Conservation (phyloP, 2,888 invertebrate species). For the Tryphoninae sp. region DNA sequence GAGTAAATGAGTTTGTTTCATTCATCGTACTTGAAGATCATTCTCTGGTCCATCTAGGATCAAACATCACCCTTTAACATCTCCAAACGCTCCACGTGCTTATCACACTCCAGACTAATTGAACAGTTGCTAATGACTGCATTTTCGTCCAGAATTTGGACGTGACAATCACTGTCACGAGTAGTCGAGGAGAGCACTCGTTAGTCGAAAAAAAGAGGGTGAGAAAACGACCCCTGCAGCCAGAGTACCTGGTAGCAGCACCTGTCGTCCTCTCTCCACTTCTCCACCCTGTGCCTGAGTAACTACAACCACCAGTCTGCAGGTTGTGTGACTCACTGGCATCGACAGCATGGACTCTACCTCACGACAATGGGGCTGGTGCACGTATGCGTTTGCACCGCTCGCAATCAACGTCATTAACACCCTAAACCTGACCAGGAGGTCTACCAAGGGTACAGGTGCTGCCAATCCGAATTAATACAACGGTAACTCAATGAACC, state of each 20-base stretch:
- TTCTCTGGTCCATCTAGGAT: too few species aligned
- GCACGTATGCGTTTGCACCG: conserved; percentile 21
- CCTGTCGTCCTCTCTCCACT: conserved; percentile 26
- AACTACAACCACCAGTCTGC: conserved; percentile 69
- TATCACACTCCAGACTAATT: too few species aligned
- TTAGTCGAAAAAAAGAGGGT: neutral
- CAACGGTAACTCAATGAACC: conserved; percentile 29
- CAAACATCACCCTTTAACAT: too few species aligned
- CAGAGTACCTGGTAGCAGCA: conserved; percentile 26
- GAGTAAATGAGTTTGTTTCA: neutral
- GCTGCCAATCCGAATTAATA: conserved; percentile 15
- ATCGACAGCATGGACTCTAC: neutral
- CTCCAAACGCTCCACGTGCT: too few species aligned
- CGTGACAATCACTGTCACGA: neutral
- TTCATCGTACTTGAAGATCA: too few species aligned
- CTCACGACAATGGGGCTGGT: too few species aligned
- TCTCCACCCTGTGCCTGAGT: conserved; percentile 23
- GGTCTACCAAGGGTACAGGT: conserved; percentile 38
- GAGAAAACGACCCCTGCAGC: neutral
- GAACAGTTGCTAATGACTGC: neutral
- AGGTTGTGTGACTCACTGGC: conserved; percentile 48
- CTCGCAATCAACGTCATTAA: conserved; percentile 59
- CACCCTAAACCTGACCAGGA: conserved; percentile 32
- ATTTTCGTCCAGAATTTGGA: neutral
- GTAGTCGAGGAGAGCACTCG: neutral